These are phyloP conservation scores for Hippasteria phrygiana DNA, from an alignment of 53 echinoderm and acorn worm genomes.

Conservation along the genomic window DNA sequence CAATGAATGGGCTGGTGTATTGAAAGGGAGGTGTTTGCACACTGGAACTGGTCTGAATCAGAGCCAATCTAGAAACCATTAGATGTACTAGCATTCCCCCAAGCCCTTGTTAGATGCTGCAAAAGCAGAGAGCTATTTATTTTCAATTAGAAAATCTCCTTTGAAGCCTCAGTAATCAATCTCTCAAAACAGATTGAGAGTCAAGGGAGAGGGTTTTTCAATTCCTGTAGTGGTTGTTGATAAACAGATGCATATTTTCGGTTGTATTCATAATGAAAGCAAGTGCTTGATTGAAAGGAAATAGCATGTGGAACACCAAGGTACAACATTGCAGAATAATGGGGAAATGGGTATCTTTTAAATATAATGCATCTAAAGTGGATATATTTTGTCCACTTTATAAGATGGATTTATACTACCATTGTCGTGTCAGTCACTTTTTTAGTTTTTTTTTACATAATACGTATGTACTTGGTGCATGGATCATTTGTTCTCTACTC, in stretches of 20 bases:
- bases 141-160: neutral
- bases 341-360: neutral
- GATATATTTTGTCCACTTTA: no score
- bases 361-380: no score
- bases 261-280: neutral
- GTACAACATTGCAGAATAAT: neutral
- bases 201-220: neutral
- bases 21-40: slow-evolving; percentile 7
- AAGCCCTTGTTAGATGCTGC: no score
- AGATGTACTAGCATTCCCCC: no score
- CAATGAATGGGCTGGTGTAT: neutral
- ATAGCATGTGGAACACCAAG: no score
- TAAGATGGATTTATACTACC: no score
- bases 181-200: neutral
- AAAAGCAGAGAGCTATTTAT: neutral
- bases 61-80: neutral
- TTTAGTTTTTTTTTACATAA: no score
- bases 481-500: no score
- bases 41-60: neutral
- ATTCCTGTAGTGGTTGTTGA: neutral
- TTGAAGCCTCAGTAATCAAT: neutral
- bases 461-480: no score
- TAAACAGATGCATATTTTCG: neutral
- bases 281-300: neutral
- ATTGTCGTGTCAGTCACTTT: no score